Conservation (phyloP, 2,888 invertebrate genomes). For the Asteroscopus sphinx region DNA sequence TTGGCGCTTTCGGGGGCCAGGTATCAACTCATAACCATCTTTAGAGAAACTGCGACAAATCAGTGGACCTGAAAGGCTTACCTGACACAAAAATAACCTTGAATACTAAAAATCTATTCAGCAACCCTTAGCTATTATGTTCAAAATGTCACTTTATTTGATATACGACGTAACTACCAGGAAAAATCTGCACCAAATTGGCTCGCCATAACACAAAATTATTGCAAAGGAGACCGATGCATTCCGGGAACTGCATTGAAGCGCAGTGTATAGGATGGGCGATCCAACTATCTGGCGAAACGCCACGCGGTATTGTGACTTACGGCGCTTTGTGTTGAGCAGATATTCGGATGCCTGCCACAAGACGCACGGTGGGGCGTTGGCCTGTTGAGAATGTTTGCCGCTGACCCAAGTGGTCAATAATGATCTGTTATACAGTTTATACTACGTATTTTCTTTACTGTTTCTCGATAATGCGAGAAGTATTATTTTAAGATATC, state of each 20-base stretch:
- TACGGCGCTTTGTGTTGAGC: constrained; percentile 59
- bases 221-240: constrained; percentile 85
- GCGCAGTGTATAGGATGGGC: constrained; percentile 76
- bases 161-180: constrained; percentile 61
- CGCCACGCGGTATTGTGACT: constrained; percentile 69
- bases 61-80: constrained; percentile 35
- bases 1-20: constrained; percentile 59
- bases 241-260: constrained; percentile 87
- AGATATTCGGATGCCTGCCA: constrained; percentile 66
- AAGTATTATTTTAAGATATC: constrained; percentile 63
- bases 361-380: constrained; percentile 79
- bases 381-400: constrained; percentile 88
- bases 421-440: constrained; percentile 86
- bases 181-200: constrained; percentile 76
- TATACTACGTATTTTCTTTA: constrained; percentile 77
- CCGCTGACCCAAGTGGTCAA: constrained; percentile 87
- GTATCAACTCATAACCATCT: constrained; percentile 53
- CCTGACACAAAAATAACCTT: constrained; percentile 33
- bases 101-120: constrained; percentile 41
- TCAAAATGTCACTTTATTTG: constrained; percentile 42
- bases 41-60: constrained; percentile 46
- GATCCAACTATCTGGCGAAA: constrained; percentile 65
- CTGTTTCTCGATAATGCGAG: constrained; percentile 69
- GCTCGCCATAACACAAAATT: constrained; percentile 79
- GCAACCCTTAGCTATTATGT: constrained; percentile 39